Evolutionary conservation across 2,113 vertebrate species (phyloP), one percentile per base, ranked within the genome.

Genomic region (Pontoporia blainvillei): DNA sequence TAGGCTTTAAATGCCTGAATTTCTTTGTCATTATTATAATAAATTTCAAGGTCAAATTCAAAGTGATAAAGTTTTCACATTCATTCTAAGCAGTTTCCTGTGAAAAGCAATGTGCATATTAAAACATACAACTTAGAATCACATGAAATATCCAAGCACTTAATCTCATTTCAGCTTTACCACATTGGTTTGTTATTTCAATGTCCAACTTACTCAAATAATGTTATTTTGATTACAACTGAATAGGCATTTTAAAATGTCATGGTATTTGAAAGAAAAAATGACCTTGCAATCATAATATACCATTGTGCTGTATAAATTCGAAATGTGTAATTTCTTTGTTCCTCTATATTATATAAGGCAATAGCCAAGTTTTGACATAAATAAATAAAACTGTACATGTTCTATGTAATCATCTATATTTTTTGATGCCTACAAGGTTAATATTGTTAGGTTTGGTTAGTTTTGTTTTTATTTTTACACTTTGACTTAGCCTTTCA

Each of bases 171-270:
- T 94, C 83, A 78, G 1, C 41, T 64, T 94, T 66, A 94, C 67
- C 67, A 69, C 1, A 62, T 31, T 91, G 62, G 64, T 97, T 94
- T 96, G 44, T 54, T 85, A 10, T 95, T 97, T 86, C 46, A 90
- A 29, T 71, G 62, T 93, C 21, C 36, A 97, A 6, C 69, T 93
- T 88, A 84, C 54, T 93, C 72, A 93, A 81, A 75, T 96, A 82
- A 92, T 92, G 94, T 75, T 95, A 76, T 92, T 98, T 95, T 94
- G 93, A 71, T 97, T 89, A 61, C 78, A 97, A 94, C 64, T 86
- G 92, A 91, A 96, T 64, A 97, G 82, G 54, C 88, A 57, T 96
- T 96, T 94, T 97, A 79, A 98, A 98, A 98, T 97, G 96, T 89
- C 92, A 96, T 87, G 73, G 84, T 96, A 98, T 64, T 97, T 96